Base-by-base conservation (phyloP, 2,888 invertebrate species). In the Hylaea fasciaria region DNA sequence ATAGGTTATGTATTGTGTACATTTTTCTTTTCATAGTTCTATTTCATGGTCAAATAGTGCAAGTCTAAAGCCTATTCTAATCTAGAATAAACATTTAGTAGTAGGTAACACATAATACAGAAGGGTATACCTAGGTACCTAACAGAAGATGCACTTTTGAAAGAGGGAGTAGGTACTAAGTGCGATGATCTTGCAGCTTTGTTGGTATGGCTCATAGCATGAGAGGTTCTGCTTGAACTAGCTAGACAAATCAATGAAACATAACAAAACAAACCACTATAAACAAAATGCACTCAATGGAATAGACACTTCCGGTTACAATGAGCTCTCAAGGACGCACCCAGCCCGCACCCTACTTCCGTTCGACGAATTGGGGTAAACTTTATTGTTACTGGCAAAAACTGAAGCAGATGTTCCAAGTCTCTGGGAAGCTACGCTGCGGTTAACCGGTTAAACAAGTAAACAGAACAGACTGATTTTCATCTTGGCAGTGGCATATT, bases 331-430 rank as follows among this genome's bases (percentile, higher is more conserved):
- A 89, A 89, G 89, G 89, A 86, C 90, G 77, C 86, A 76, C 89
- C 89, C 86, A 86, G 74, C 82, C 85, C 86, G 82, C 86, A 83
- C 91, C 90, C 88, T 74, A 81, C 80, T 89, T 91, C 91, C 91
- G 91, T 77, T 88, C 76, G 66, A 77, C 75, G 76, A 81, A 86
- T 80, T 83, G 77, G 89, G 87, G 87, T 87, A 80, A 78, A 80
- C 72, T 77, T 74, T 74, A 73, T 74, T 76, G 77, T 80, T 81
- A 73, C 51, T 65, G 70, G 77, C 79, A 85, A 86, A 88, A 86
- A 86, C 79, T 76, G 70, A 72, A 76, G 70, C 83, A 84, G 81
- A 80, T 82, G 82, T 70, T 71, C 50, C 58, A 61, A 58, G 56
- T 61, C 65, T 60, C 59, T 48, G 40, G 37, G 41, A 50, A 50